Evolutionary conservation across 2,113 vertebrate species (phyloP).

Genomic region (Cyprinodon tularosa): DNA sequence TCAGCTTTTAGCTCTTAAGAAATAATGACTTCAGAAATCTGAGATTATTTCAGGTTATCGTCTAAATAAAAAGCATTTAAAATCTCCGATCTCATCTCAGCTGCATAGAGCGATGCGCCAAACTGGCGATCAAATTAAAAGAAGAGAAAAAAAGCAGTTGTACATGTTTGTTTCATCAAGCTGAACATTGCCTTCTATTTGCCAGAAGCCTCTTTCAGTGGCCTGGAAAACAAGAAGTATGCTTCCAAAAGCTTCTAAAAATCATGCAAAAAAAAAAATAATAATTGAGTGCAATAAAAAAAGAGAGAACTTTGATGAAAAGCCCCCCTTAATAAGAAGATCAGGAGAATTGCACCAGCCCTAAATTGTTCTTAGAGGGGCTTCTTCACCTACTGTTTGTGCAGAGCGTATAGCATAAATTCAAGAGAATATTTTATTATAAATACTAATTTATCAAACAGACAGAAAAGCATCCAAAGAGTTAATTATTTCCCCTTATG

Average conservation of each 20-base stretch:
- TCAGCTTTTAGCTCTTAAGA: not conserved
- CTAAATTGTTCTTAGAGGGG: slow-evolving; percentile 3
- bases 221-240: not conserved
- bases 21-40: not conserved
- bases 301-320: not conserved
- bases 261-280: not conserved
- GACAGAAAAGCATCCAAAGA: slow-evolving; percentile 25
- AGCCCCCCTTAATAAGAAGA: not conserved
- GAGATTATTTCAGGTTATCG: not conserved
- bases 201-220: not conserved
- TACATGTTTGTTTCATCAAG: not conserved
- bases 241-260: not conserved
- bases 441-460: slow-evolving; percentile 36
- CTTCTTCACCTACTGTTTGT: slow-evolving; percentile 2
- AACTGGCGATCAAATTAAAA: not conserved
- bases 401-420: not conserved
- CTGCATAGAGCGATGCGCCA: not conserved
- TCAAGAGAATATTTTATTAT: slow-evolving; percentile 3
- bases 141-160: not conserved
- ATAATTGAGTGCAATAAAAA: not conserved
- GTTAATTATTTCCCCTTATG: slow-evolving; percentile 20
- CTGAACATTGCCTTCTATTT: not conserved
- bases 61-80: not conserved
- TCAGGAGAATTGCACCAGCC: not conserved
- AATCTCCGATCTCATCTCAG: not conserved